Conservation (phyloP, 1,140 invertebrate genomes). For the Magallana ariakensis region DNA sequence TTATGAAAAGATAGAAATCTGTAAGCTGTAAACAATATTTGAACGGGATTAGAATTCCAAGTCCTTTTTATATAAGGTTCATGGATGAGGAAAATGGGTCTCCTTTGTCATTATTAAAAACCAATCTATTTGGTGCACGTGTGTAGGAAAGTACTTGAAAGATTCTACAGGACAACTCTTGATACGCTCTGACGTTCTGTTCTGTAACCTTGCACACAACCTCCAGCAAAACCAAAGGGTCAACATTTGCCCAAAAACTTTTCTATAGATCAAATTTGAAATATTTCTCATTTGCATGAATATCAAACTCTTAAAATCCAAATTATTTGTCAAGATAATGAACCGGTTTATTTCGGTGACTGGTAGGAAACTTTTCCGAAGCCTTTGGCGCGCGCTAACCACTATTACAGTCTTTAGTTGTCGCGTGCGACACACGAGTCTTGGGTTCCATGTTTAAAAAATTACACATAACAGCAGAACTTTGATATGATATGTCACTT, state of each 20-base stretch:
- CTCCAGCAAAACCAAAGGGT: no score
- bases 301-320: not conserved
- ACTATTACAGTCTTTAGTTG: not conserved
- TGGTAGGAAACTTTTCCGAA: no score
- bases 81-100: not conserved
- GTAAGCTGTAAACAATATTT: conserved; percentile 11
- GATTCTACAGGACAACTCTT: no score
- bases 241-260: no score
- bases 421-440: not conserved
- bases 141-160: no score
- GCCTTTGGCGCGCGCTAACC: no score
- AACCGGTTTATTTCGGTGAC: not conserved
- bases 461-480: not conserved
- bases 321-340: not conserved
- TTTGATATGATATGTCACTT: not conserved
- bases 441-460: not conserved
- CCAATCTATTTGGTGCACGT: not conserved
- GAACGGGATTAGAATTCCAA: not conserved
- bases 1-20: not conserved
- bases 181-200: no score
- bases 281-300: not conserved
- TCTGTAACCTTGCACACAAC: no score
- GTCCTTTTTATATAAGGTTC: not conserved
- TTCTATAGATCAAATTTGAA: not conserved
- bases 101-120: not conserved